Conservation (phyloP, 2,888 invertebrate genomes). For the Melolontha melolontha region DNA sequence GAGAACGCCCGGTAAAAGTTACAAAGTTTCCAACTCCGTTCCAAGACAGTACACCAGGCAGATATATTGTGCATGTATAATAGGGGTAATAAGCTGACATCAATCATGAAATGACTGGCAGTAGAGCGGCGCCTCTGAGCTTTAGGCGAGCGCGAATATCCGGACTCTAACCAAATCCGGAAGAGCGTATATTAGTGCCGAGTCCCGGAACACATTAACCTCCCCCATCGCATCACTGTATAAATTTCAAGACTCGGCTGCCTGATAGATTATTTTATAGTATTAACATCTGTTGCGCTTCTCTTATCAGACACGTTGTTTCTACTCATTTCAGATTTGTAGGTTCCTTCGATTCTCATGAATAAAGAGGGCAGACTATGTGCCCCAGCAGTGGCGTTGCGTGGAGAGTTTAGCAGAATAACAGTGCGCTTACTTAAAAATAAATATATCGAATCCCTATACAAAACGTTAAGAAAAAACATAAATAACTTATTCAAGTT, state of each 20-base stretch:
- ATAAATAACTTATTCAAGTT: too few species aligned
- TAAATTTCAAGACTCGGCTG: conserved; percentile 23
- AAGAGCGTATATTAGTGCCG: conserved; percentile 19
- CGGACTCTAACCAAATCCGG: conserved; percentile 31
- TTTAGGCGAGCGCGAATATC: conserved; percentile 9
- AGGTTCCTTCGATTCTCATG: too few species aligned
- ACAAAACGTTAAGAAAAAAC: too few species aligned
- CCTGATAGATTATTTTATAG: conserved; percentile 10
- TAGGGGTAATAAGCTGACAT: conserved; percentile 33
- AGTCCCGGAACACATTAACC: conserved; percentile 30
- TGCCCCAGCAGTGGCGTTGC: too few species aligned
- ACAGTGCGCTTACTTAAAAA: too few species aligned
- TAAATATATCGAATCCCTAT: too few species aligned
- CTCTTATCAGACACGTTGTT: conserved; percentile 29
- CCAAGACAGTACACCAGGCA: neutral
- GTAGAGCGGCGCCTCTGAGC: conserved; percentile 14
- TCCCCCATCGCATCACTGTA: conserved; percentile 22
- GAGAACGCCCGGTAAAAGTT: conserved; percentile 30
- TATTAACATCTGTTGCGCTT: conserved; percentile 33
- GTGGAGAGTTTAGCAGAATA: too few species aligned
- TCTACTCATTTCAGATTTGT: neutral
- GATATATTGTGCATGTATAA: conserved; percentile 33
- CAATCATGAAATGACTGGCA: conserved; percentile 32
- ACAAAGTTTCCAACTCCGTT: conserved; percentile 13
- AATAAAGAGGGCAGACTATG: too few species aligned